Evolutionary conservation across 2,888 invertebrate genomes (phyloP).

Genomic region (Nomada hirtipes): DNA sequence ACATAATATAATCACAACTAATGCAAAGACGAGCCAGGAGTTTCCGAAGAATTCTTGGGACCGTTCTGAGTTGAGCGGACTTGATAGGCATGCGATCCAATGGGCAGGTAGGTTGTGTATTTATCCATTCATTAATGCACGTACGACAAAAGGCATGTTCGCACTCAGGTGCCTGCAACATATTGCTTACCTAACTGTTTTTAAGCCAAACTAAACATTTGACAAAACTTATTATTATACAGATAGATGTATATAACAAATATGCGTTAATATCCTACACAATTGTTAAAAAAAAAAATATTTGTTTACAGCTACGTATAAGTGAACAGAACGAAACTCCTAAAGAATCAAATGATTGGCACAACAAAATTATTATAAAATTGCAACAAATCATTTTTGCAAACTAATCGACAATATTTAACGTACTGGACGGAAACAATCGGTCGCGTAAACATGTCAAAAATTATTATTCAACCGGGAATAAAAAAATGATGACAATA

Average conservation of each 20-base stretch:
- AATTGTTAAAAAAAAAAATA: background rate
- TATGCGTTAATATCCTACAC: background rate
- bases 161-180: constrained; percentile 94
- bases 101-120: constrained; percentile 96
- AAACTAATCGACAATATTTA: background rate
- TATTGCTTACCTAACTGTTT: constrained; percentile 79
- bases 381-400: background rate
- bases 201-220: constrained; percentile 66
- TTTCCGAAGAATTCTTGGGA: constrained; percentile 97
- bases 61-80: constrained; percentile 94
- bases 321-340: constrained; percentile 27
- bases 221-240: constrained; percentile 26
- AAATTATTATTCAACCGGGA: background rate
- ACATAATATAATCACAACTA: constrained; percentile 95
- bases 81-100: constrained; percentile 96
- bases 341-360: constrained; percentile 15
- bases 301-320: background rate
- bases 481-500: background rate
- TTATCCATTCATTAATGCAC: constrained; percentile 98
- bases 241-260: background rate
- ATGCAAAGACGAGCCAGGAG: constrained; percentile 95
- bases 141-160: constrained; percentile 98
- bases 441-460: no score
- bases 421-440: background rate
- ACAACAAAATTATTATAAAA: background rate